Base-by-base conservation (phyloP, 2,888 invertebrate genomes). In the Oligia latruncula region DNA sequence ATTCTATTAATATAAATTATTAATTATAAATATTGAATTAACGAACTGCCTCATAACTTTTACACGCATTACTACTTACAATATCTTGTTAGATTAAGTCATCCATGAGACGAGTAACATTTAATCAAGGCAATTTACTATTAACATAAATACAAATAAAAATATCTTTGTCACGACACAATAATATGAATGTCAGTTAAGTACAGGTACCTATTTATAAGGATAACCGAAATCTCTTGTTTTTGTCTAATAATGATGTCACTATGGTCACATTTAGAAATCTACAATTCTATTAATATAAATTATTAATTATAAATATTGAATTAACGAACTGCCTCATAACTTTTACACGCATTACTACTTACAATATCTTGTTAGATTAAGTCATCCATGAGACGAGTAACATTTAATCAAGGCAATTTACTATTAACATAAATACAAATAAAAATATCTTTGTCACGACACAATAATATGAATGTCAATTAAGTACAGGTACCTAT, bases 211-310 rank as follows among this genome's bases (percentile, higher is more conserved):
- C 35, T n/a, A n/a, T n/a, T n/a, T 35, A 40, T 67, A 15, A 65
- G 52, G 60, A 81, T 73, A 81, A 65, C 17, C 64, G 5, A 72
- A 49, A 72, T 73, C 35, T 65, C 15, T 60, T 43, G 49, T 65
- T 43, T 46, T 58, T n/a, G 9, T 15, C 17, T 4, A 58, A 58
- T 17, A 40, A 65, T 82, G 79, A 82, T 72, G 79, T 74, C 74
- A 82, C 74, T 29, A 40, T 55, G 0, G 8, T 23, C 23, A 58
- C 46, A 55, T 79, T 74, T 79, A 72, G 77, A 71, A 66, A 55
- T 20, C 52, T 20, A 73, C 13, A 62, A 8, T 15, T 64, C 8
- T 40, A 9, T 29, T 67, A 58, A 66, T 67, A 40, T 58, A 66
- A 20, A 15, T 29, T 29, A 29, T 29, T 29, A 29, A 29, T 29